A percentile compares a stretch with the other conserved stretches of the same genome.
Evolutionary conservation across 2,113 vertebrate species (phyloP).

Genomic region (Athene noctua): DNA sequence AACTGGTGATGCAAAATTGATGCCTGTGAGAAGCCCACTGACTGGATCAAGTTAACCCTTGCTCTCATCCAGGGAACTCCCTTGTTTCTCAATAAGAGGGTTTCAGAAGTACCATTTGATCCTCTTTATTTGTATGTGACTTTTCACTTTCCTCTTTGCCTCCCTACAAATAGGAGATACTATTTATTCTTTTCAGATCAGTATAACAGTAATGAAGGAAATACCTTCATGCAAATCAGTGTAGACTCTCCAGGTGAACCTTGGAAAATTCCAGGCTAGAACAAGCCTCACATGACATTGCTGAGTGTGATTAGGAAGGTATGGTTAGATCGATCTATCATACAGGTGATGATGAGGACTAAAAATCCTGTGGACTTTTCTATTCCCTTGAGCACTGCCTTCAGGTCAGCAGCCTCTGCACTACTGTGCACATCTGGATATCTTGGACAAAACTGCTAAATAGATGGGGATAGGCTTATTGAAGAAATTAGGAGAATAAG

Average conservation of each 20-base stretch:
- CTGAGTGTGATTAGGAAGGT: background rate
- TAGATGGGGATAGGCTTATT: background rate
- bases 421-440: background rate
- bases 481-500: background rate
- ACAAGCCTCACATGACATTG: background rate
- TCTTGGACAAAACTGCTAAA: background rate
- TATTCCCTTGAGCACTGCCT: background rate
- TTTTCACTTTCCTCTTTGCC: background rate
- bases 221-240: background rate
- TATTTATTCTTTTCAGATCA: background rate
- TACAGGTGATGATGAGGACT: background rate
- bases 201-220: background rate
- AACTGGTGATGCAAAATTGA: background rate
- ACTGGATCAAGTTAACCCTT: background rate
- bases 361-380: background rate
- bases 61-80: background rate
- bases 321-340: background rate
- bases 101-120: background rate
- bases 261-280: background rate
- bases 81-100: background rate
- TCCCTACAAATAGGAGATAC: background rate
- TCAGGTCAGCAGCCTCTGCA: background rate
- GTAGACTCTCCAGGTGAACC: background rate
- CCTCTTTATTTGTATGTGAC: background rate
- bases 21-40: background rate